Percentiles rank a stretch among this genome's conserved stretches.
These are phyloP conservation scores for Poeciliopsis occidentalis DNA, from an alignment of 2,113 vertebrate genomes.

Conservation along the genomic window DNA sequence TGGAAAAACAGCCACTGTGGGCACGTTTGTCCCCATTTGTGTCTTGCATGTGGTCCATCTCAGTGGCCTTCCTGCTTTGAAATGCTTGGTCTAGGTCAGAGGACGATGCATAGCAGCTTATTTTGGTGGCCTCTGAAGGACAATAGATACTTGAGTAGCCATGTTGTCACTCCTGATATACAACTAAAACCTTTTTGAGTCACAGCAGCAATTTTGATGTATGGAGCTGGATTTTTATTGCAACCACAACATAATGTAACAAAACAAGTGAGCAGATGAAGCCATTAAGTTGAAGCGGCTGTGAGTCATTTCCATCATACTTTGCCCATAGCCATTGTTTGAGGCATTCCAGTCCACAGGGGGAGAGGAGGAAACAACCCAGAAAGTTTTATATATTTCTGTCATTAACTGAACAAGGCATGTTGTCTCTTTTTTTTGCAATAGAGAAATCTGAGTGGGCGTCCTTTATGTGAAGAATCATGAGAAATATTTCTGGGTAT, in stretches of 20 bases:
- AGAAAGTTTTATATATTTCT: background rate
- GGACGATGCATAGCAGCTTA: conserved; percentile 29
- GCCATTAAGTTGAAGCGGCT: background rate
- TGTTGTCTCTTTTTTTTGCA: background rate
- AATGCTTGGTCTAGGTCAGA: conserved; percentile 48
- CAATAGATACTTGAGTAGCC: conserved; percentile 29
- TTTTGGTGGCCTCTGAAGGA: conserved; percentile 33
- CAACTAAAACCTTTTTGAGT: background rate
- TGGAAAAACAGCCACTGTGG: background rate
- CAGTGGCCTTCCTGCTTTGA: background rate
- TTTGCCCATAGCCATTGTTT: background rate
- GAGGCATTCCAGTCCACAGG: conserved; percentile 5
- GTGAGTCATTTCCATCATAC: background rate
- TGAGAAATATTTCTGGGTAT: background rate
- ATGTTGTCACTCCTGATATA: background rate
- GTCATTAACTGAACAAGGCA: background rate
- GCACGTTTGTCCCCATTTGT: conserved; percentile 10
- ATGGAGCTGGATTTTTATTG: background rate
- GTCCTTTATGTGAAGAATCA: conserved; percentile 27
- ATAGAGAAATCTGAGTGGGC: background rate
- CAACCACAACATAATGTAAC: background rate
- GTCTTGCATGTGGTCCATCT: conserved; percentile 30
- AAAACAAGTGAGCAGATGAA: background rate
- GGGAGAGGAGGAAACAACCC: background rate
- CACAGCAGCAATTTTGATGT: background rate